Percentiles rank a stretch among this genome's conserved stretches.
phyloP scores from a whole-genome alignment of 1,140 invertebrate species.

The Heliconius eleuchia region DNA sequence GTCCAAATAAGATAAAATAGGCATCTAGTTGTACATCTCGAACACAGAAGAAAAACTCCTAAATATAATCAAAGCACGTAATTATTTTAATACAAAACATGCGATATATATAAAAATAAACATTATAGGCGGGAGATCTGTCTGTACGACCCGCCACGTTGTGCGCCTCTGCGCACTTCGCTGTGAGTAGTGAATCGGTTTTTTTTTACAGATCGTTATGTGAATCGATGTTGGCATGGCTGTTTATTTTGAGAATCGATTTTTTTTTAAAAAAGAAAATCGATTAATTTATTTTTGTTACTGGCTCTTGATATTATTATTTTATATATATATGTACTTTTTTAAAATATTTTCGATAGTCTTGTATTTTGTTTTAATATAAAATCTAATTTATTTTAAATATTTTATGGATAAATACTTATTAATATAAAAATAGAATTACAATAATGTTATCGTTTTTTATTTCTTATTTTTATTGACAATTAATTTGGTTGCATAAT shows the following conservation, averaged over 20 bases:
- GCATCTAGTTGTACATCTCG: too few species aligned
- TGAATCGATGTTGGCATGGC: neutral
- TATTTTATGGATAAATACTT: too few species aligned
- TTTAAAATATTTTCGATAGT: neutral
- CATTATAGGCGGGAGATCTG: conserved; percentile 37
- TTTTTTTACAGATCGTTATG: neutral
- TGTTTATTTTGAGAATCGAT: neutral
- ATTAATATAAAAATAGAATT: too few species aligned
- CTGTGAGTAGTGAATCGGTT: conserved; percentile 46
- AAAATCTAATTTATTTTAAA: neutral
- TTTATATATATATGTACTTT: neutral
- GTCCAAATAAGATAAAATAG: too few species aligned
- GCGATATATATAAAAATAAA: neutral
- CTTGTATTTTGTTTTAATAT: neutral
- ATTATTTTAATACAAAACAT: neutral
- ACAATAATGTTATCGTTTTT: too few species aligned
- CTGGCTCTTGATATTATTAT: neutral
- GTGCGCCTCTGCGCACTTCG: conserved; percentile 60
- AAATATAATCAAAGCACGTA: too few species aligned
- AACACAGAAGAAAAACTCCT: too few species aligned
- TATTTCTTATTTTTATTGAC: too few species aligned
- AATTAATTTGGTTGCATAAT: too few species aligned
- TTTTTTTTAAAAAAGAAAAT: neutral
- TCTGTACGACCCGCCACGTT: conserved; percentile 50
- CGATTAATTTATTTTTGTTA: neutral